Evolutionary conservation across 1,140 invertebrate genomes (phyloP), one percentile per base, ranked within the genome.

Genomic region (Tribolium madens): DNA sequence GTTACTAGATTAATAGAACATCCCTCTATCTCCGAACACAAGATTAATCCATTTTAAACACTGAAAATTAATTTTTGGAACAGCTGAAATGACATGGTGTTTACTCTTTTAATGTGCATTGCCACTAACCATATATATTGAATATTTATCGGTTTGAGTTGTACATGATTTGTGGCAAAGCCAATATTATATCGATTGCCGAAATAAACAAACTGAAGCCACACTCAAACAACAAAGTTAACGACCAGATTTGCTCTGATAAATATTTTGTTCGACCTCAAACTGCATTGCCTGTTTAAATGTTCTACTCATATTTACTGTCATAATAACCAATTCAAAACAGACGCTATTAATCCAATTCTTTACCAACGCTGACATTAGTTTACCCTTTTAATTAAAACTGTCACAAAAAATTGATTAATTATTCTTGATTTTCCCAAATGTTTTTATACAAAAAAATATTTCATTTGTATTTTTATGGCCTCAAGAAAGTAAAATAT

Each of bases 201-300:
- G 52, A 57, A 57, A 57, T 57, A 57, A 57, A 57, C 52, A 57
- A 57, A 57, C 14, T 57, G 17, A 21, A 21, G 14, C 52, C 52
- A 10, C 52, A 57, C 52, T 57, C 52, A 57, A 57, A 57, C 52
- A 57, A 57, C 52, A 57, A 57, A 57, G 52, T 57, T 57, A 57
- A 57, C 52, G 52, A 57, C 52, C 52, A 57, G 52, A 57, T 57
- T 57, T 18, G 15, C 52, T n/a, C 52, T 57, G 52, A 57, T 57
- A 57, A 57, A 57, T 57, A 57, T 18, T 18, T 17, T 18, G 17
- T 21, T 21, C 52, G 3, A 57, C 6, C 52, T 57, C 52, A 57
- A 5, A 21, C 17, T 57, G 17, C 52, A 57, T n/a, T 18, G 17
- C 17, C 9, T 18, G 17, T 57, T 57, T 17, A 17, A 57, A 18